These are phyloP conservation scores for Bubo blakistoni DNA, from an alignment of 2,113 vertebrate genomes.

Conservation along the genomic window DNA sequence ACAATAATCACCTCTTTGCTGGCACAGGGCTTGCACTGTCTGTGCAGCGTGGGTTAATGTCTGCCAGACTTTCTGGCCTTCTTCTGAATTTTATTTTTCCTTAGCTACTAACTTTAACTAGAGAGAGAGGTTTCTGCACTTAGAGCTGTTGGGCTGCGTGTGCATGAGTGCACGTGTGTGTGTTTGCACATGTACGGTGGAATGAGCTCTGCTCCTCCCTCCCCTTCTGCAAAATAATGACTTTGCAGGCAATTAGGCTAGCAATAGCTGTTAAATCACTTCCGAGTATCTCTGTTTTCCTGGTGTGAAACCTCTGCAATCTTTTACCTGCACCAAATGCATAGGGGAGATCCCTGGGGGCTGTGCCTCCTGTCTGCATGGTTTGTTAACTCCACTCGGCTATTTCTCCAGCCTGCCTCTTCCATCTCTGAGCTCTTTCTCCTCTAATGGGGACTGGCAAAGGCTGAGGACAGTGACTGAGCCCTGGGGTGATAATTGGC, in stretches of 20 bases:
- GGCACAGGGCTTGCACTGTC: fast-evolving
- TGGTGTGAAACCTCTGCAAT: slow-evolving; percentile 10
- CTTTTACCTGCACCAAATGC: slow-evolving; percentile 27
- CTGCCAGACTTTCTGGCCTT: neutral
- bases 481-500: slow-evolving; percentile 47
- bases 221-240: neutral
- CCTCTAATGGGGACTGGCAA: slow-evolving; percentile 32
- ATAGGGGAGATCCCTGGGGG: neutral
- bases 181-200: neutral
- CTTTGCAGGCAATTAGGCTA: slow-evolving; percentile 46
- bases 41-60: fast-evolving
- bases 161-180: neutral
- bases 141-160: neutral
- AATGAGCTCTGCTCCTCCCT: neutral
- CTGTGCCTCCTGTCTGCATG: neutral
- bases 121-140: neutral
- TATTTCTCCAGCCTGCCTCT: neutral
- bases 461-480: slow-evolving; percentile 5
- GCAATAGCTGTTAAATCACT: slow-evolving; percentile 49
- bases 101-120: neutral
- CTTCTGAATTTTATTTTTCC: neutral
- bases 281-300: neutral
- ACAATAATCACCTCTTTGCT: neutral
- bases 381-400: slow-evolving; percentile 22
- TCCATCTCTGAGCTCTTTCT: neutral